phyloP scores from a whole-genome alignment of 2,888 invertebrate species.

The Julus scandinavius region DNA sequence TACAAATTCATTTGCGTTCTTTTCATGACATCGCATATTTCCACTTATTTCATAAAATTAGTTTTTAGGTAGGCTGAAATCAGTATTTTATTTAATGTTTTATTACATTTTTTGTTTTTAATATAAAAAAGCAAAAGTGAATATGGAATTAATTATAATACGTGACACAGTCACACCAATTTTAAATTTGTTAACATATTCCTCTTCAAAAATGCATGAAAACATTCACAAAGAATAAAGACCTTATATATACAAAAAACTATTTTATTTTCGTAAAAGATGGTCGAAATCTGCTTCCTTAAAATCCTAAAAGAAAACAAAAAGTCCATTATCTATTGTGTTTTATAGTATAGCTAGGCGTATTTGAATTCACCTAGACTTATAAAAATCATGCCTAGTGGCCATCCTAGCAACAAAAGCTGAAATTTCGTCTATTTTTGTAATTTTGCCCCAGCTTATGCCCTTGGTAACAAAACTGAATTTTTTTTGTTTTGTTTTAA shows the following conservation, averaged over 20 bases:
- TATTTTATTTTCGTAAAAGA: background rate
- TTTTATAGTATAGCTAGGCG: background rate
- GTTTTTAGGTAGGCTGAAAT: no score
- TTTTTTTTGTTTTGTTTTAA: background rate
- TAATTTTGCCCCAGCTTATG: background rate
- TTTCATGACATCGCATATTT: no score
- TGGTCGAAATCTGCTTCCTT: background rate
- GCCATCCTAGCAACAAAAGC: background rate
- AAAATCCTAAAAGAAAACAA: constrained; percentile 10
- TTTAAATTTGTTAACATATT: no score
- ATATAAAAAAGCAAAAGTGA: no score
- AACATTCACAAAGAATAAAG: no score
- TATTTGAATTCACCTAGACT: background rate
- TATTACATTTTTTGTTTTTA: no score
- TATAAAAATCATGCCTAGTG: background rate
- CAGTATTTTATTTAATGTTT: no score
- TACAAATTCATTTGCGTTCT: no score
- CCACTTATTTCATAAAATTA: no score
- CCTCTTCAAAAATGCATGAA: no score
- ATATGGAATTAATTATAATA: no score
- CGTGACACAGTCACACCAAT: no score
- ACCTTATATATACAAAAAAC: background rate
- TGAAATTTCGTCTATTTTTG: background rate
- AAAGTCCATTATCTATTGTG: background rate
- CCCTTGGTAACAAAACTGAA: background rate